phyloP scores from a whole-genome alignment of 2,888 invertebrate species.

The Hypena proboscidalis region DNA sequence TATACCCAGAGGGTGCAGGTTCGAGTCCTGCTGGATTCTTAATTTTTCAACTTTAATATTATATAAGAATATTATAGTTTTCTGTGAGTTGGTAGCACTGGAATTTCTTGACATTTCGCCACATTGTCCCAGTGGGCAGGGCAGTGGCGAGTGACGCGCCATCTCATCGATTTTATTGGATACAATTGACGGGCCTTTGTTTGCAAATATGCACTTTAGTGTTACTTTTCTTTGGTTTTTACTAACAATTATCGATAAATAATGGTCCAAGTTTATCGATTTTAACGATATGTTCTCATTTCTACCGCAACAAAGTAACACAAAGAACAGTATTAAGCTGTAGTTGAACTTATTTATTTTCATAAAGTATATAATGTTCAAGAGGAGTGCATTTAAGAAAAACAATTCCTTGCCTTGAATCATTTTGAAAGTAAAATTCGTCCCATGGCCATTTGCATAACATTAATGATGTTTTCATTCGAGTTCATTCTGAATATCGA shows the following conservation, averaged over 20 bases:
- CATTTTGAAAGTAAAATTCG: constrained; percentile 38
- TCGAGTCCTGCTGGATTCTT: too few relatives aligned
- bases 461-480: constrained; percentile 76
- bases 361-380: constrained; percentile 28
- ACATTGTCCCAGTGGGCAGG: constrained; percentile 59
- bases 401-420: constrained; percentile 22
- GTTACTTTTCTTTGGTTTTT: constrained; percentile 45
- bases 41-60: too few relatives aligned
- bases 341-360: constrained; percentile 25
- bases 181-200: constrained; percentile 73
- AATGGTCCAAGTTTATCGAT: constrained; percentile 43
- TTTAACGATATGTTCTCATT: constrained; percentile 45
- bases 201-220: constrained; percentile 66
- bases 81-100: constrained; percentile 29
- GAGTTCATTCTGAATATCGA: constrained; percentile 58
- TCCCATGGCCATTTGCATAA: constrained; percentile 68
- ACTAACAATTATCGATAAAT: constrained; percentile 57
- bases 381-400: constrained; percentile 26
- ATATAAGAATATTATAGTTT: constrained; percentile 53
- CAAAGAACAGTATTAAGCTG: constrained; percentile 40
- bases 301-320: constrained; percentile 26
- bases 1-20: too few relatives aligned
- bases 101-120: constrained; percentile 61
- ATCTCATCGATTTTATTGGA: constrained; percentile 72
- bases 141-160: constrained; percentile 55